phyloP scores from a whole-genome alignment of 1,140 invertebrate species.

The Chironomus tepperi region DNA sequence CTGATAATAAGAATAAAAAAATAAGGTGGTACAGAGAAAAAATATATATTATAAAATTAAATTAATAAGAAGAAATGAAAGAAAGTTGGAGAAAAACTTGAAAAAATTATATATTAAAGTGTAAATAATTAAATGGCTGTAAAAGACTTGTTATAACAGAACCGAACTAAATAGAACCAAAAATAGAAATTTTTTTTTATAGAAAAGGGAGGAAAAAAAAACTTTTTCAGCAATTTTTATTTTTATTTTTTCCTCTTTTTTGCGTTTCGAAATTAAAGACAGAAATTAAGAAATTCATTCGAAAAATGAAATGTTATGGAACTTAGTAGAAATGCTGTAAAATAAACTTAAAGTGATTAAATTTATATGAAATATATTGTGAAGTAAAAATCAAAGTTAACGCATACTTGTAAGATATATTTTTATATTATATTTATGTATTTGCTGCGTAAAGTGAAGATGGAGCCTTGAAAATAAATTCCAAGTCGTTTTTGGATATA shows the following conservation, averaged over 20 bases:
- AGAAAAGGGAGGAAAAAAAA: slow-evolving; percentile 13
- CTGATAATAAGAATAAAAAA: neutral
- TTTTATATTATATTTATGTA: too few relatives aligned
- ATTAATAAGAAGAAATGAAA: slow-evolving; percentile 7
- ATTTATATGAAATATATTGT: too few relatives aligned
- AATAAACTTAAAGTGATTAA: too few relatives aligned
- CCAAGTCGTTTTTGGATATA: too few relatives aligned
- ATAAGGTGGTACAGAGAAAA: neutral
- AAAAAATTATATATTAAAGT: neutral
- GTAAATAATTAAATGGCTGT: slow-evolving; percentile 20
- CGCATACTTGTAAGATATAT: too few relatives aligned
- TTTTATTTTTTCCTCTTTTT: neutral
- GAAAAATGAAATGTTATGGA: neutral
- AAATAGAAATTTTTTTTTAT: neutral
- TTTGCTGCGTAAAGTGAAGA: too few relatives aligned
- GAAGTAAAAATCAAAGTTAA: too few relatives aligned
- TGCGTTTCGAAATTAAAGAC: neutral
- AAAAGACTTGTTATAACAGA: neutral
- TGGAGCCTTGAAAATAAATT: too few relatives aligned
- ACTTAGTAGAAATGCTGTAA: too few relatives aligned
- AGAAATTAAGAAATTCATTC: neutral
- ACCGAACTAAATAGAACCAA: neutral
- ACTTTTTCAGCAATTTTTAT: neutral
- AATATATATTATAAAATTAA: neutral
- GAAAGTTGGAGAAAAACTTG: neutral